Percentiles rank a stretch among this genome's conserved stretches.
phyloP scores from a whole-genome alignment of 1,140 invertebrate species.

The Euura lappo region DNA sequence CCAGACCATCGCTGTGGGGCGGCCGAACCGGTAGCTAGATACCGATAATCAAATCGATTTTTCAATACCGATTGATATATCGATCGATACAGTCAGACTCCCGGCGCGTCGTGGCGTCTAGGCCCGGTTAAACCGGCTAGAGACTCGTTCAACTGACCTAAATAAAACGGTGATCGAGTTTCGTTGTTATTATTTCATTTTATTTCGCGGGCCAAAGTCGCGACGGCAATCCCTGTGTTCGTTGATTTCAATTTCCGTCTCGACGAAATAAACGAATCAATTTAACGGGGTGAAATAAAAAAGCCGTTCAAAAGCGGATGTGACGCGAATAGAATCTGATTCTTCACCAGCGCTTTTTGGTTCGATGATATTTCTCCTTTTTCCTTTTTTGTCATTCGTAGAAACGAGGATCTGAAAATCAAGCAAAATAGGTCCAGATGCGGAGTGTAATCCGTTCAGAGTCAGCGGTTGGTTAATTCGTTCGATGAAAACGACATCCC shows the following conservation, averaged over 20 bases:
- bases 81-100: neutral
- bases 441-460: no score
- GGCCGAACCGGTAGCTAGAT: neutral
- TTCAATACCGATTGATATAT: neutral
- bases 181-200: slow-evolving; percentile 3
- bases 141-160: slow-evolving; percentile 6
- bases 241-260: neutral
- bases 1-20: neutral
- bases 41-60: neutral
- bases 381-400: no score
- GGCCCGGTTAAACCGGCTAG: neutral
- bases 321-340: no score
- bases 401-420: no score
- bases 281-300: no score
- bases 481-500: no score
- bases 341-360: no score
- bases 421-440: no score
- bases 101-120: neutral
- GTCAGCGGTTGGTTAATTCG: no score
- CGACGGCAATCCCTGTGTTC: neutral
- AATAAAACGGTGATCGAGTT: slow-evolving; percentile 7
- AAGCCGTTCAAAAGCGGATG: no score
- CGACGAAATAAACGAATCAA: neutral
- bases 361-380: no score
- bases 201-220: neutral